Percentiles rank a stretch among this genome's conserved stretches.
These are phyloP conservation scores for Phyllotis vaccarum DNA, from an alignment of 2,797 vertebrate genomes.

Conservation along the genomic window DNA sequence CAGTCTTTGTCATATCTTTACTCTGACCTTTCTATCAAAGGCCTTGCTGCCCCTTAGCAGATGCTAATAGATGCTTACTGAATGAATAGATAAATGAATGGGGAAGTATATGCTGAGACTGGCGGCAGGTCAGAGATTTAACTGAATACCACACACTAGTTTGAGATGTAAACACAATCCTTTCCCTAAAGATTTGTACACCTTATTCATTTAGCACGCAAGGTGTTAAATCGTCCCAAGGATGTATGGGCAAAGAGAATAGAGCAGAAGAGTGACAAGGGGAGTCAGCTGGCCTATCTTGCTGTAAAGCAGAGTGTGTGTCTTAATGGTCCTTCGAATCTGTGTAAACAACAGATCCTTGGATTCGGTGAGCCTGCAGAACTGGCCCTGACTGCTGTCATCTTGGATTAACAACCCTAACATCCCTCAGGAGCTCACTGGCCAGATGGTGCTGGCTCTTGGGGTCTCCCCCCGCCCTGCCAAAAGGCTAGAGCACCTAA, in stretches of 20 bases:
- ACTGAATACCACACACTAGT: neutral
- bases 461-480: neutral
- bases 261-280: neutral
- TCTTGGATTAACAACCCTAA: neutral
- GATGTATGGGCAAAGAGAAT: neutral
- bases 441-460: slow-evolving; percentile 83
- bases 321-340: neutral
- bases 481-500: neutral
- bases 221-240: neutral
- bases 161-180: neutral
- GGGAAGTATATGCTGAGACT: neutral
- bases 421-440: neutral
- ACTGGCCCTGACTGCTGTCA: accelerated
- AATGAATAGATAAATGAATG: neutral
- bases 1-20: neutral
- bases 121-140: neutral
- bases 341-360: neutral
- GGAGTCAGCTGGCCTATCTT: neutral
- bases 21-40: neutral
- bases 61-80: neutral
- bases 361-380: neutral
- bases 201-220: neutral
- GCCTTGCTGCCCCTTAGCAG: neutral
- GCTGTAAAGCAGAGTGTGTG: neutral
- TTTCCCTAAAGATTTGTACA: neutral